Evolutionary conservation across 1,140 invertebrate genomes (phyloP).

Genomic region (Drosophila dunni): DNA sequence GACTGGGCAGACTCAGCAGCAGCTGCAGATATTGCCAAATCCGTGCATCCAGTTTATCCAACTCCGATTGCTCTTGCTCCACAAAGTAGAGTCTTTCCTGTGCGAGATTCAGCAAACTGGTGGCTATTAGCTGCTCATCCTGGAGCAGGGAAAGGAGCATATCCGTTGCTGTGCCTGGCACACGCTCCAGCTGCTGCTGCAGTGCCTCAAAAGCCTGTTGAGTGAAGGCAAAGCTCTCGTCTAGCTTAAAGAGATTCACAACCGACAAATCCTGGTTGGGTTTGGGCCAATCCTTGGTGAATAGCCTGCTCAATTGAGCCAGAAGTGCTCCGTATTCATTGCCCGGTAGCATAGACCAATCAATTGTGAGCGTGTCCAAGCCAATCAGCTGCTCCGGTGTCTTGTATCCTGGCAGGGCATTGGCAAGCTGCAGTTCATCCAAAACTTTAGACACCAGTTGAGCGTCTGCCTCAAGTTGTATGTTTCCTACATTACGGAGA

Average conservation of each 20-base stretch:
- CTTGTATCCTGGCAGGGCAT: conserved; percentile 86
- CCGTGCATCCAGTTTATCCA: conserved; percentile 63
- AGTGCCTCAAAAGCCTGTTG: conserved; percentile 58
- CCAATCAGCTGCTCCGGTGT: conserved; percentile 87
- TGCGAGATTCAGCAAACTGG: conserved; percentile 61
- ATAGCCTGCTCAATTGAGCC: conserved; percentile 84
- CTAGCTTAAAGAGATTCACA: conserved; percentile 76
- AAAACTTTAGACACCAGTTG: conserved; percentile 45
- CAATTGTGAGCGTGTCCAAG: conserved; percentile 77
- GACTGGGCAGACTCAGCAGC: conserved; percentile 87
- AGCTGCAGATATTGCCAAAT: conserved; percentile 86
- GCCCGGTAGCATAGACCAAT: conserved; percentile 83
- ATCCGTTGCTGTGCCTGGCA: conserved; percentile 21
- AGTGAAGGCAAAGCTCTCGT: conserved; percentile 62
- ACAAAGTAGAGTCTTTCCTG: conserved; percentile 50
- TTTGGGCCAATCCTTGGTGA: conserved; percentile 86
- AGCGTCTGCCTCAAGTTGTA: conserved; percentile 54
- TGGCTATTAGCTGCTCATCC: conserved; percentile 60
- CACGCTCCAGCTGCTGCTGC: conserved; percentile 35
- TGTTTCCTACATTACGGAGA: conserved; percentile 34
- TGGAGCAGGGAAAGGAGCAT: conserved; percentile 52
- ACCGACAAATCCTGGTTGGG: conserved; percentile 40
- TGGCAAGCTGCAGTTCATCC: conserved; percentile 23
- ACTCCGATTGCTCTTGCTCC: conserved; percentile 59
- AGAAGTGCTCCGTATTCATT: conserved; percentile 85